Evolutionary conservation across 2,113 vertebrate genomes (phyloP), one percentile per base, ranked within the genome.

Genomic region (Chascanopsetta lugubris): DNA sequence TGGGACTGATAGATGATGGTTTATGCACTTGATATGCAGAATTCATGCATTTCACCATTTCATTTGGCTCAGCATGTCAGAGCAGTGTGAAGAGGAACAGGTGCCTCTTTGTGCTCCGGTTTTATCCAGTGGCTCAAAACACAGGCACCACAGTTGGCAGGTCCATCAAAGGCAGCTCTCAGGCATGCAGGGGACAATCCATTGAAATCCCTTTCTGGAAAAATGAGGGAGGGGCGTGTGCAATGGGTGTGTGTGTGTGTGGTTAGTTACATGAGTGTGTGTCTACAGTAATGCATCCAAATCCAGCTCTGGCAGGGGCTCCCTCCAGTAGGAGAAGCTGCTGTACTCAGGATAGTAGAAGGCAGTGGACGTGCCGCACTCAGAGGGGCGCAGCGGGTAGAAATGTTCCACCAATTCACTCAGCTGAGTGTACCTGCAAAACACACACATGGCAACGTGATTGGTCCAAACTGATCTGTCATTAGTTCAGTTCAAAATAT

Each of bases 321-420:
- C 65, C 66, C 91, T 94, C 94, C 95, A 96, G 69, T 66, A 96
- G 51, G 91, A 62, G 67, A 95, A 94, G 38, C 90, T 90, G 85
- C 94, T 96, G 85, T 82, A 95, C 7, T 98, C 95, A 0, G 96
- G 95, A 26, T 87, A 90, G 61, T 82, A 61, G 53, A 97, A 88
- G 48, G 88, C 86, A 1, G 55, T 0, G 0, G 51, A 87, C 4
- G 66, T 69, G 5, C 84, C 85, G 34, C 67, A 38, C 1, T 30
- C 51, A 1, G 79, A 82, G 1, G 58, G 78, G 11, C 92, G 69
- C 13, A 92, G 83, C 0, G 96, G 97, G 83, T 99, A 99, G 80
- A 98, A 85, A 26, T 97, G 92, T 50, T 98, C 95, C 40, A 97
- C 96, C 70, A 94, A 32, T 72, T 97, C 95, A 0, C 90, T 76